Base-by-base conservation (phyloP, 2,888 invertebrate genomes). In the Ophion ventricosus region DNA sequence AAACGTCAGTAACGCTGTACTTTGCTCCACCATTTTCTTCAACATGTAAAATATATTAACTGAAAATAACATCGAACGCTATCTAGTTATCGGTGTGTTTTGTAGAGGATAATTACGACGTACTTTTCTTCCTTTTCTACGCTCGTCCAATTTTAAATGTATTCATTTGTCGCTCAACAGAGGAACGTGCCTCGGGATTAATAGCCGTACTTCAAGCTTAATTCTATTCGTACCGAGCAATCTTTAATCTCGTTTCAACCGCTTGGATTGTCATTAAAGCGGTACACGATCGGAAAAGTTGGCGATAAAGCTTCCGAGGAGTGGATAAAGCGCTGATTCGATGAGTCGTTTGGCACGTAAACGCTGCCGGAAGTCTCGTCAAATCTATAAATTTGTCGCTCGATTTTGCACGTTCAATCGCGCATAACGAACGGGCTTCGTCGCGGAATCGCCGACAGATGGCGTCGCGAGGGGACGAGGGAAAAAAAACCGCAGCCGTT, bases 401-500 rank as follows among this genome's bases (percentile, higher is more conserved):
- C 49, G 49, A 49, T 49, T 49, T 49, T 49, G 49, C 49, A 49
- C 49, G 64, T 11, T 25, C 17, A 67, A 49, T 7, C 20, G 67
- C 17, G 64, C 7, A 29, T n/a, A 3, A 2, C 17, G n/a, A 11
- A 40, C 17, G 63, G 29, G 26, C 26, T 54, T 54, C 26, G 56
- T 57, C 29, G 57, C 5, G 26, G 23, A 17, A 59, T 26, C 8
- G 43, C 10, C 61, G 49, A 61, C 61, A 74, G 73, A n/a, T 61
- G 73, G 43, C 73, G 43, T 25, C 11, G 49, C 49, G 49, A 49
- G 49, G 35, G 11, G 43, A 61, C 11, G 20, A n/a, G 40, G 14
- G 66, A 70, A 70, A 25, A 49, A 67, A 1, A 40, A 7, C 49
- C 43, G 49, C 49, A 17, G 49, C 49, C 61, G 66, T 82, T 88